Conservation (phyloP, 53 echinoderm and acorn worm genomes). For the Apostichopus leukothele region DNA sequence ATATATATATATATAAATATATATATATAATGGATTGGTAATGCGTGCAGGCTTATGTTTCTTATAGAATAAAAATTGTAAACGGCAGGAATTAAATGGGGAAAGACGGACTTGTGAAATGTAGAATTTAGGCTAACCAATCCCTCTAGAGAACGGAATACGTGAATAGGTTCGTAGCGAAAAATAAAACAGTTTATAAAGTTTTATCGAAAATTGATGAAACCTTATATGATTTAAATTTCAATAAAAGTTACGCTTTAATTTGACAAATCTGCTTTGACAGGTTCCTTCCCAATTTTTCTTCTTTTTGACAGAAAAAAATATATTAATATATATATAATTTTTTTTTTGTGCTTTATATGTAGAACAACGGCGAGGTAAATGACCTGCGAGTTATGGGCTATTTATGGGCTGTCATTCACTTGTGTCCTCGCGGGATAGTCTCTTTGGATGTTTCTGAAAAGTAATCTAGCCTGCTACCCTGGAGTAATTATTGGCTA, state of each 20-base stretch:
- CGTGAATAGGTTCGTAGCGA: neutral
- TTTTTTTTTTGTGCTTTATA: neutral
- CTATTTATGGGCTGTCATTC: constrained; percentile 46
- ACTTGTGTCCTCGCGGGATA: constrained; percentile 28
- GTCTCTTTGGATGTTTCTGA: constrained; percentile 16
- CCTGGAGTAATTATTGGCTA: constrained; percentile 39
- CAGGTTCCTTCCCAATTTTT: neutral
- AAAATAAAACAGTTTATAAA: neutral
- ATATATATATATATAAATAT: no score
- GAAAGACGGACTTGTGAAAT: neutral
- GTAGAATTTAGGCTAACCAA: neutral
- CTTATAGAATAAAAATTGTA: no score
- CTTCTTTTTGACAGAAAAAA: neutral
- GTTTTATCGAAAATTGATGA: neutral
- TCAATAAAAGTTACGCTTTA: constrained; percentile 15
- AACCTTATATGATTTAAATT: neutral
- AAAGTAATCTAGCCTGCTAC: constrained; percentile 40
- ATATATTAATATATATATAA: neutral
- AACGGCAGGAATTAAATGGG: no score
- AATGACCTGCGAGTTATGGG: constrained; percentile 22
- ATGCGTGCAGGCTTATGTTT: neutral
- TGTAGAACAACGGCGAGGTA: constrained; percentile 26
- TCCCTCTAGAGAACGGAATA: neutral
- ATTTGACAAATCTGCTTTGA: constrained; percentile 34
- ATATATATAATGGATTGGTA: neutral